Percentiles rank a stretch among this genome's conserved stretches.
These are phyloP conservation scores for Manis crassicaudata DNA, from an alignment of 2,797 vertebrate species.

Conservation along the genomic window DNA sequence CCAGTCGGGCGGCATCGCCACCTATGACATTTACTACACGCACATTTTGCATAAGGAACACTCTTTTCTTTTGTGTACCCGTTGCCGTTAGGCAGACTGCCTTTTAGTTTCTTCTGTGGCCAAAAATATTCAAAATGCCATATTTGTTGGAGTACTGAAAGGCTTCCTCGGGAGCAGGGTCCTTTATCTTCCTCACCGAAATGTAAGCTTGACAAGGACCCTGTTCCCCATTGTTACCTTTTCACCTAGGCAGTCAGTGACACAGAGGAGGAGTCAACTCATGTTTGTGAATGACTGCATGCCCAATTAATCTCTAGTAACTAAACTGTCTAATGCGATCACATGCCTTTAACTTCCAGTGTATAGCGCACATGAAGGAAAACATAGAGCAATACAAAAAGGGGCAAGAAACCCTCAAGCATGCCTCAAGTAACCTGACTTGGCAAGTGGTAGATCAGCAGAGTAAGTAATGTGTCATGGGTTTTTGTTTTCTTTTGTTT, in stretches of 20 bases:
- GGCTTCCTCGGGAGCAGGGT: background rate
- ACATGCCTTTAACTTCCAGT: slow-evolving; percentile 61
- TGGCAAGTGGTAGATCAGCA: slow-evolving; percentile 53
- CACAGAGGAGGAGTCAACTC: background rate
- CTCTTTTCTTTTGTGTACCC: background rate
- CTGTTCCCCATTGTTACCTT: background rate
- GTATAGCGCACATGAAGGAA: slow-evolving; percentile 2
- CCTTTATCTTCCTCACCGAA: background rate
- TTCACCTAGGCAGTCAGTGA: no score
- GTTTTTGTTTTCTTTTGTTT: background rate
- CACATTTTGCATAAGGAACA: background rate
- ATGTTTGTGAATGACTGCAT: background rate
- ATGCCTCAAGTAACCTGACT: background rate
- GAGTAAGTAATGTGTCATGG: slow-evolving; percentile 51
- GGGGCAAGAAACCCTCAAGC: accelerated
- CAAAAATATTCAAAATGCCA: background rate
- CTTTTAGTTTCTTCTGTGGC: background rate
- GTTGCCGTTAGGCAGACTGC: background rate
- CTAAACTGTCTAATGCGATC: background rate
- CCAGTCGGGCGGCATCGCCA: background rate
- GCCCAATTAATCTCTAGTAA: background rate
- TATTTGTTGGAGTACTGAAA: background rate
- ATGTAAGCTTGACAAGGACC: background rate
- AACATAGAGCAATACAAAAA: background rate
- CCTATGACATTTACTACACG: background rate